Evolutionary conservation across 2,888 invertebrate species (phyloP), one percentile per base, ranked within the genome.

Genomic region (Amblyjoppa proteus): DNA sequence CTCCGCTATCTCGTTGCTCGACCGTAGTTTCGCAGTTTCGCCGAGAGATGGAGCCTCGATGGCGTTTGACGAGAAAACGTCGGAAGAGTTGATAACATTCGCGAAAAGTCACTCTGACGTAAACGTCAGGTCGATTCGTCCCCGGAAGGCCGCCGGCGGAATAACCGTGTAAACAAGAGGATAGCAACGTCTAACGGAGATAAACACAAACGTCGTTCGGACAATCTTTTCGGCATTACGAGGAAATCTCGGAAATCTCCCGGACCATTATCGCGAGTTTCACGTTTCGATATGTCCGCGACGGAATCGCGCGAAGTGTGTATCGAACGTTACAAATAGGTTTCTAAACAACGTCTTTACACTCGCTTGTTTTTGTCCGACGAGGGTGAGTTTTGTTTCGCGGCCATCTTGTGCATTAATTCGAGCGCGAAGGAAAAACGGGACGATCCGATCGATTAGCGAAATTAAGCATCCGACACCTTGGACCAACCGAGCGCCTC

Each of bases 401-500:
- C 75, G 13, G 75, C 75, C 81, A 81, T 81, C 69, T 81, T 75
- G 70, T n/a, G 51, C 75, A 51, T 49, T 31, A 74, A 81, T 76
- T 81, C 75, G 75, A 34, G 81, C 81, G 81, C 69, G 69, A 76
- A 73, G 20, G 11, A 31, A 51, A 56, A 68, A 68, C 38, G 58
- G 41, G 70, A 31, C 51, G 20, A 49, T 13, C 41, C 31, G 9
- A 31, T 56, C 56, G 61, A 45, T 69, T 53, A n/a, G 61, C 9
- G 6, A 41, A 66, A 31, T 45, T 53, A 13, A 11, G 13, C 13
- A 1, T 16, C 34, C 45, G 11, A 16, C 58, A 13, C 28, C 11
- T 45, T 45, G 45, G 4, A 45, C 45, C 13, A 13, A 45, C 3
- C 45, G 45, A 45, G 45, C 13, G 45, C 45, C 45, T 9, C 11